phyloP scores from a whole-genome alignment of 2,797 vertebrate species.

The Mastacembelus armatus region DNA sequence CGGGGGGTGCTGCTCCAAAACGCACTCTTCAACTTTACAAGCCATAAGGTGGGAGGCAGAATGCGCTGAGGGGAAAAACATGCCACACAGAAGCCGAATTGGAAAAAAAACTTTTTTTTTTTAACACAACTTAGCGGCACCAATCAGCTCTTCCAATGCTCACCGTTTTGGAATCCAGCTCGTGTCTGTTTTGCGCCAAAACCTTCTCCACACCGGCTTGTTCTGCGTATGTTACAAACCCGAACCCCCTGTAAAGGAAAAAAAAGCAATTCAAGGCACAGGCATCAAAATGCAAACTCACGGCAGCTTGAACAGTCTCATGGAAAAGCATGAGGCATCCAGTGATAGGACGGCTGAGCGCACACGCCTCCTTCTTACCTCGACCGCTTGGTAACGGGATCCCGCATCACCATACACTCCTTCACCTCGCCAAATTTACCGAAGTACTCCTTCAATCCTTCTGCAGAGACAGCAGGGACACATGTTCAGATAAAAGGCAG shows the following conservation, averaged over 20 bases:
- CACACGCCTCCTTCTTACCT: constrained; percentile 89
- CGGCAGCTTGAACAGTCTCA: constrained; percentile 1
- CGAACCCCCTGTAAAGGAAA: constrained; percentile 89
- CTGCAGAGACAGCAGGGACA: constrained; percentile 73
- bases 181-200: constrained; percentile 96
- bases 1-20: constrained; percentile 56
- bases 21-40: constrained; percentile 76
- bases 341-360: constrained; percentile 71
- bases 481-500: neutral
- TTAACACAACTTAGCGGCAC: constrained; percentile 24
- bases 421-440: constrained; percentile 97
- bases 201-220: constrained; percentile 98
- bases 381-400: constrained; percentile 97
- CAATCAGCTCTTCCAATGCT: constrained; percentile 63
- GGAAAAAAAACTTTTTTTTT: constrained; percentile 53
- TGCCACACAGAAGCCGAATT: constrained; percentile 18
- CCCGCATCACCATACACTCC: constrained; percentile 98
- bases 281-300: constrained; percentile 28
- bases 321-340: constrained; percentile 55
- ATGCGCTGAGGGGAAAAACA: constrained; percentile 39
- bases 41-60: constrained; percentile 68
- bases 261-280: neutral
- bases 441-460: constrained; percentile 96
- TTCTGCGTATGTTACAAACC: constrained; percentile 97
- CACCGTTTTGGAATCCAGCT: constrained; percentile 98